These are phyloP conservation scores for Falco berigora DNA, from an alignment of 2,797 vertebrate species.

Conservation along the genomic window DNA sequence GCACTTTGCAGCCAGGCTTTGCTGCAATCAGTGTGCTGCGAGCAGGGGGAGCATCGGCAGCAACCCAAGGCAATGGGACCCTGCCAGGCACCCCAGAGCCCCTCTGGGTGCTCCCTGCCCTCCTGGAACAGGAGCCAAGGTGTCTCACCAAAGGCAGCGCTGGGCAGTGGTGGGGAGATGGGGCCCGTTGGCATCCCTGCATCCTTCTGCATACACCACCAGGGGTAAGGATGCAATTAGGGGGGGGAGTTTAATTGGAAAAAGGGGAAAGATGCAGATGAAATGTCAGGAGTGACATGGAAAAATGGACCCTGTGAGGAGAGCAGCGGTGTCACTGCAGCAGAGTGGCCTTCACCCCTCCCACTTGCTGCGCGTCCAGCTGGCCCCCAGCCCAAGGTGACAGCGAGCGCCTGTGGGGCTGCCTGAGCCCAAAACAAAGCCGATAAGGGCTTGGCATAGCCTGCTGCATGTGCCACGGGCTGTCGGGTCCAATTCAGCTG, in stretches of 20 bases:
- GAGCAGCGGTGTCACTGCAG: rapidly evolving
- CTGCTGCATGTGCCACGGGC: neutral
- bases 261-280: neutral
- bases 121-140: neutral
- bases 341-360: neutral
- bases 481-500: rapidly evolving
- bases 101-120: neutral
- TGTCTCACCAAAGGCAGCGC: neutral
- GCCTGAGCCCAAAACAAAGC: neutral
- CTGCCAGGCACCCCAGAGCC: neutral
- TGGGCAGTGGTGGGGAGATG: neutral
- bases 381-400: slow-evolving; percentile 11
- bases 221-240: neutral
- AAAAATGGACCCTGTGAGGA: neutral
- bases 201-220: neutral
- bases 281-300: neutral
- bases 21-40: neutral
- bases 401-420: neutral
- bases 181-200: neutral
- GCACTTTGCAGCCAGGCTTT: neutral
- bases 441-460: neutral
- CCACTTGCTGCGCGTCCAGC: rapidly evolving
- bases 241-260: neutral
- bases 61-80: neutral
- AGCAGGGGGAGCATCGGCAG: neutral